phyloP scores from a whole-genome alignment of 2,888 invertebrate species.

The Hypomecis punctinalis region DNA sequence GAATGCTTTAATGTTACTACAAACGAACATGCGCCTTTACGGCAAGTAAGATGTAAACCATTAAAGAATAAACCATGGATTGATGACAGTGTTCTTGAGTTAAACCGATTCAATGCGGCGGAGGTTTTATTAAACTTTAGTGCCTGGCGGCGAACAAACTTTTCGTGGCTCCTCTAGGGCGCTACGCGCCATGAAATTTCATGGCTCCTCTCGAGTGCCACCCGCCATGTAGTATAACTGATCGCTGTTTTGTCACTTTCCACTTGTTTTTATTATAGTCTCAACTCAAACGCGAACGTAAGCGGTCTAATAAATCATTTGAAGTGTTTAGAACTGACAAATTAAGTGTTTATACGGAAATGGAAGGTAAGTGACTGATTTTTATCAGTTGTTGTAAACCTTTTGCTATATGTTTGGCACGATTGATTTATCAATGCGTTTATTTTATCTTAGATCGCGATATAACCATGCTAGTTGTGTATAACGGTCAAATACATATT shows the following conservation, averaged over 20 bases:
- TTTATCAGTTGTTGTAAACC: constrained; percentile 10
- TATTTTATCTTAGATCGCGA: constrained; percentile 5
- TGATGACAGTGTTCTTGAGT: too few species aligned
- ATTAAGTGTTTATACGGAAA: constrained; percentile 2
- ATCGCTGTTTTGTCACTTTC: constrained; percentile 7
- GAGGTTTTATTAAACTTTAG: constrained; percentile 3
- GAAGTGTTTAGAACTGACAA: constrained; percentile 7
- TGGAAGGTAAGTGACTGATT: constrained; percentile 7
- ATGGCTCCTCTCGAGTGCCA: constrained; percentile 9
- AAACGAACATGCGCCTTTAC: too few species aligned
- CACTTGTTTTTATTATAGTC: constrained; percentile 7
- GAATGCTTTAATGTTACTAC: too few species aligned
- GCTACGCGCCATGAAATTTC: constrained; percentile 8
- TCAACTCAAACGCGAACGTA: constrained; percentile 5
- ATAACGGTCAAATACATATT: constrained; percentile 6
- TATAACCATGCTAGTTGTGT: constrained; percentile 6
- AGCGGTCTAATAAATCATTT: constrained; percentile 6
- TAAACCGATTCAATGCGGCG: constrained; percentile 7
- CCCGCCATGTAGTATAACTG: constrained; percentile 7
- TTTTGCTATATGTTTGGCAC: constrained; percentile 6
- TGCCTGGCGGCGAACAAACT: constrained; percentile 6
- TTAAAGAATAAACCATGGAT: too few species aligned
- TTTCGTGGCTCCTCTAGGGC: constrained; percentile 9
- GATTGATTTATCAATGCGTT: constrained; percentile 4
- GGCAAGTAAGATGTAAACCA: too few species aligned